These are phyloP conservation scores for Heterotis niloticus DNA, from an alignment of 2,113 vertebrate genomes.

Conservation along the genomic window DNA sequence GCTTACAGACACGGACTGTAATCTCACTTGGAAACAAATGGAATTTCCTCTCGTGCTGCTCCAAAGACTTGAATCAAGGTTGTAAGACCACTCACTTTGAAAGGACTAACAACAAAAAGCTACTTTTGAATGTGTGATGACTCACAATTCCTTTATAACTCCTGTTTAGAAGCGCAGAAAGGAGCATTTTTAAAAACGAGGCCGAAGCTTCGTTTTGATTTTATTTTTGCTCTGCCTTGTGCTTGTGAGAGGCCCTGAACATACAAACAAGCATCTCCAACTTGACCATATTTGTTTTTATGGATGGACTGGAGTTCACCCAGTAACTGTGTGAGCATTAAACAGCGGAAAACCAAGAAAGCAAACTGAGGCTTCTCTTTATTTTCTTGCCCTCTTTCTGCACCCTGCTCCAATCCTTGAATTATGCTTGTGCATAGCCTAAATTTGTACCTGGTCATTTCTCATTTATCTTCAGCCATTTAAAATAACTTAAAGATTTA, in stretches of 20 bases:
- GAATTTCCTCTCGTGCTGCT: background rate
- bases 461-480: background rate
- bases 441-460: background rate
- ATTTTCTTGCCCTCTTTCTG: conserved; percentile 18
- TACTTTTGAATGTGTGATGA: background rate
- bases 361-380: conserved; percentile 34
- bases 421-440: background rate
- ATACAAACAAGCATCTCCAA: conserved; percentile 32
- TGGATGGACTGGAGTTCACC: conserved; percentile 44
- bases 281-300: conserved; percentile 38
- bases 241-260: conserved; percentile 24
- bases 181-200: background rate
- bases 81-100: too few relatives aligned
- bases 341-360: conserved; percentile 26
- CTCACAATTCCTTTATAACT: background rate
- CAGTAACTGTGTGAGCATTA: conserved; percentile 35
- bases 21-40: too few relatives aligned
- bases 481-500: too few relatives aligned
- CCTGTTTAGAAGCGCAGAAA: too few relatives aligned
- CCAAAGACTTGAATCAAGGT: background rate
- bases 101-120: background rate
- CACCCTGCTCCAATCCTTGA: background rate
- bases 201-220: conserved; percentile 23
- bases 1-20: too few relatives aligned
- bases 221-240: conserved; percentile 34